Percentiles rank a stretch among this genome's conserved stretches.
phyloP scores from a whole-genome alignment of 2,888 invertebrate species.

The Polia nebulosa region DNA sequence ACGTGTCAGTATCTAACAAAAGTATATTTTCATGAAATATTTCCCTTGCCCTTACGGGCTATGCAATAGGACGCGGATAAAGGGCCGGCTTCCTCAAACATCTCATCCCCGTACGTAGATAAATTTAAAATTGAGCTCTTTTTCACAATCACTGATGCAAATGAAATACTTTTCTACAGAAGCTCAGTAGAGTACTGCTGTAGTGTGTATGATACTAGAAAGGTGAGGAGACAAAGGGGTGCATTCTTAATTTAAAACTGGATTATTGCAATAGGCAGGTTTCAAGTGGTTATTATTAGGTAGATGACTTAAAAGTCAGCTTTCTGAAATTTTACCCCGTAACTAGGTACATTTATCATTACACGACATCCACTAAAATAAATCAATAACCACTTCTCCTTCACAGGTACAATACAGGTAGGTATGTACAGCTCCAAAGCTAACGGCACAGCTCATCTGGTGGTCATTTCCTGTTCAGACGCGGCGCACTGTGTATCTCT shows the following conservation, averaged over 20 bases:
- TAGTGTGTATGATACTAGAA: conserved; percentile 22
- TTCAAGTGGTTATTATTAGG: not conserved
- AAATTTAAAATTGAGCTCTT: conserved; percentile 49
- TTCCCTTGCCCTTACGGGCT: conserved; percentile 52
- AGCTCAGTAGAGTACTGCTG: not conserved
- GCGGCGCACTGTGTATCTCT: conserved; percentile 75
- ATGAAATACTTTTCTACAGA: conserved; percentile 28
- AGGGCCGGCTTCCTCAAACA: conserved; percentile 60
- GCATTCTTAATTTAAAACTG: conserved; percentile 15
- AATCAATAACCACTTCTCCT: conserved; percentile 27
- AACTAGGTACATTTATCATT: not conserved
- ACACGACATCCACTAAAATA: not conserved
- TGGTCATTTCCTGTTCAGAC: conserved; percentile 87
- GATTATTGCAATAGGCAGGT: conserved; percentile 1
- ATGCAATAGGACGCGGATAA: conserved; percentile 58
- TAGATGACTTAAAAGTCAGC: not conserved
- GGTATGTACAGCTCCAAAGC: conserved; percentile 60
- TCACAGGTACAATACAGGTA: conserved; percentile 29
- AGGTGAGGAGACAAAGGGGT: conserved; percentile 13
- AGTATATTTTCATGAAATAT: conserved; percentile 66
- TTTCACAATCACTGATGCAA: conserved; percentile 60
- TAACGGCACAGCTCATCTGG: conserved; percentile 84
- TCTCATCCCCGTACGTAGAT: conserved; percentile 59
- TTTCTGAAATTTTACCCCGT: not conserved
- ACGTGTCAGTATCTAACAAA: conserved; percentile 63